Conservation (phyloP, 2,888 invertebrate species). For the Eupithecia tripunctaria region DNA sequence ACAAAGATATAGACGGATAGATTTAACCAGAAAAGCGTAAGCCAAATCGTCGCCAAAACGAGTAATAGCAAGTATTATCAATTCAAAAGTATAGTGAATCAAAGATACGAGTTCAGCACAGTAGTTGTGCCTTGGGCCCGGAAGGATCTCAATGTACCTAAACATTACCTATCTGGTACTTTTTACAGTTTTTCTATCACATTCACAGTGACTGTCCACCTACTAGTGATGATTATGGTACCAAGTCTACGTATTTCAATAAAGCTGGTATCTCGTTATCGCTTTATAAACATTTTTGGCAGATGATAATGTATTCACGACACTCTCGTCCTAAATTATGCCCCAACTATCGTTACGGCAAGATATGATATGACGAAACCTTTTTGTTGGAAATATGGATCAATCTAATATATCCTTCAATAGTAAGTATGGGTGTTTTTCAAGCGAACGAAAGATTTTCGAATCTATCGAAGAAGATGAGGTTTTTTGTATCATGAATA, state of each 20-base stretch:
- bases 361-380: constrained; percentile 5
- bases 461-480: neutral
- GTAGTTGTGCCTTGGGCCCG: too few relatives aligned
- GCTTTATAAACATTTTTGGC: constrained; percentile 22
- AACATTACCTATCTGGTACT: too few relatives aligned
- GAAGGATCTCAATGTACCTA: too few relatives aligned
- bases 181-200: too few relatives aligned
- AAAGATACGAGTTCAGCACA: too few relatives aligned
- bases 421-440: neutral
- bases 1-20: neutral
- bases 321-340: constrained; percentile 30
- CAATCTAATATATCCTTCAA: constrained; percentile 1
- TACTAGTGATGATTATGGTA: neutral
- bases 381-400: constrained; percentile 7
- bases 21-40: too few relatives aligned
- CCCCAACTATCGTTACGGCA: constrained; percentile 17
- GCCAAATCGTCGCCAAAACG: too few relatives aligned
- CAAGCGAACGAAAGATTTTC: neutral
- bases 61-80: too few relatives aligned
- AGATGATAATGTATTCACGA: constrained; percentile 27
- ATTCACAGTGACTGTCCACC: too few relatives aligned
- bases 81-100: too few relatives aligned
- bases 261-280: constrained; percentile 23
- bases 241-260: constrained; percentile 15
- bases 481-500: too few relatives aligned